Evolutionary conservation across 1,140 invertebrate genomes (phyloP).

Genomic region (Aplysia californica): DNA sequence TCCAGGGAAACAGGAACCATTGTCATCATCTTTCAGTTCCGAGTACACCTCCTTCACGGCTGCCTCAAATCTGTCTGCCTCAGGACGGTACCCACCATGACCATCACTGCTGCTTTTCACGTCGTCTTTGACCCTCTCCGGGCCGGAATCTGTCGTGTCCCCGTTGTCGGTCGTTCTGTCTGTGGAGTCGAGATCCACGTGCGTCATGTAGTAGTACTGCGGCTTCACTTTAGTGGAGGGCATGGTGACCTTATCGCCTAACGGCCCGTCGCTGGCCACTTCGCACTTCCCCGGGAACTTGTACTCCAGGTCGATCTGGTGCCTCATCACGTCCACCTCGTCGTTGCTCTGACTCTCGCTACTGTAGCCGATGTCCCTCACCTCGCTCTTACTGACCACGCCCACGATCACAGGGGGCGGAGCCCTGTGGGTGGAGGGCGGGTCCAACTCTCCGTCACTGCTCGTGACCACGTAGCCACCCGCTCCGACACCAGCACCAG

Average conservation of each 20-base stretch:
- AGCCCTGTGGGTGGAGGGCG: too few species aligned
- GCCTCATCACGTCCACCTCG: slow-evolving; percentile 47
- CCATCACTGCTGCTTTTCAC: neutral
- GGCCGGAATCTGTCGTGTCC: slow-evolving; percentile 24
- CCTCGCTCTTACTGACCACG: slow-evolving; percentile 35
- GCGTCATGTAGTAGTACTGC: slow-evolving; percentile 38
- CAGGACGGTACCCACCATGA: neutral
- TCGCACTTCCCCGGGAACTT: slow-evolving; percentile 35
- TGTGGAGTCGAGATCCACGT: slow-evolving; percentile 39
- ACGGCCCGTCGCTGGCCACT: slow-evolving; percentile 37
- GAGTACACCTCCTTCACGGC: neutral
- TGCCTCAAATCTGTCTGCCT: neutral
- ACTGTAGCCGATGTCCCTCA: slow-evolving; percentile 64
- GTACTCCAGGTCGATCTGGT: slow-evolving; percentile 40
- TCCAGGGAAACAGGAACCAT: neutral
- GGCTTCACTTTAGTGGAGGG: slow-evolving; percentile 13
- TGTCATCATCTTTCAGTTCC: neutral
- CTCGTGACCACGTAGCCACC: slow-evolving; percentile 26
- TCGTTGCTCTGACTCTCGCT: slow-evolving; percentile 66
- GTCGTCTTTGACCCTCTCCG: neutral
- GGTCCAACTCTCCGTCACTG: slow-evolving; percentile 43
- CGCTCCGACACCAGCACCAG: too few species aligned
- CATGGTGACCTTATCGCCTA: slow-evolving; percentile 31
- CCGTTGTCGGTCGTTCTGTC: slow-evolving; percentile 36
- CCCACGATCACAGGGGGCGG: slow-evolving; percentile 5